phyloP scores from a whole-genome alignment of 2,113 vertebrate genomes.

The Ictalurus furcatus region DNA sequence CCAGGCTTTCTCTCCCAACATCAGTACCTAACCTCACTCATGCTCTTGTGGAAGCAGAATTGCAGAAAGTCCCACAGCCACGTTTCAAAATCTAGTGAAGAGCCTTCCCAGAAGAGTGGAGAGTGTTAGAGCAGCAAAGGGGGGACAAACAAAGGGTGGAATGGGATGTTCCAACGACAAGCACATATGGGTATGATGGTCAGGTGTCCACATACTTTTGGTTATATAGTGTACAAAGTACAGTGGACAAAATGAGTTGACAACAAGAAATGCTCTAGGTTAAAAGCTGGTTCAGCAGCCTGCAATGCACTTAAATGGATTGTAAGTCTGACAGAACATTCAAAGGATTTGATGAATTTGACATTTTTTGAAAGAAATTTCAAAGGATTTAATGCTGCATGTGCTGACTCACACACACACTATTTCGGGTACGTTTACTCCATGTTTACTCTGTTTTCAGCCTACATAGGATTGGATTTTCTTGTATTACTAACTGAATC shows the following conservation, averaged over 20 bases:
- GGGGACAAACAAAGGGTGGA: no score
- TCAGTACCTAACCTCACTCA: neutral
- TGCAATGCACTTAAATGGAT: neutral
- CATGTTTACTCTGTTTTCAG: neutral
- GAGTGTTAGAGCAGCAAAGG: no score
- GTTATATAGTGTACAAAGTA: no score
- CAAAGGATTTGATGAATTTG: neutral
- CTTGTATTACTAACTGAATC: neutral
- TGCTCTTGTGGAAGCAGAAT: neutral
- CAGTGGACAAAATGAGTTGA: neutral
- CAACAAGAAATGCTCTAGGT: neutral
- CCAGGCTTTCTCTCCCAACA: neutral
- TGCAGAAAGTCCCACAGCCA: neutral
- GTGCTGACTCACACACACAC: neutral
- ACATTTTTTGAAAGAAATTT: neutral
- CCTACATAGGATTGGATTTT: neutral
- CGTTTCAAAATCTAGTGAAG: neutral
- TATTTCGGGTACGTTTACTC: no score
- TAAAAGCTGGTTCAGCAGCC: neutral
- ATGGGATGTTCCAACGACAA: no score
- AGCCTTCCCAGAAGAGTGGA: neutral
- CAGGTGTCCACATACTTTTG: no score
- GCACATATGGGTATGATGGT: no score
- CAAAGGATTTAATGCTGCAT: neutral
- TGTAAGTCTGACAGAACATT: neutral